phyloP scores from a whole-genome alignment of 2,113 vertebrate species.

The Ifrita kowaldi region DNA sequence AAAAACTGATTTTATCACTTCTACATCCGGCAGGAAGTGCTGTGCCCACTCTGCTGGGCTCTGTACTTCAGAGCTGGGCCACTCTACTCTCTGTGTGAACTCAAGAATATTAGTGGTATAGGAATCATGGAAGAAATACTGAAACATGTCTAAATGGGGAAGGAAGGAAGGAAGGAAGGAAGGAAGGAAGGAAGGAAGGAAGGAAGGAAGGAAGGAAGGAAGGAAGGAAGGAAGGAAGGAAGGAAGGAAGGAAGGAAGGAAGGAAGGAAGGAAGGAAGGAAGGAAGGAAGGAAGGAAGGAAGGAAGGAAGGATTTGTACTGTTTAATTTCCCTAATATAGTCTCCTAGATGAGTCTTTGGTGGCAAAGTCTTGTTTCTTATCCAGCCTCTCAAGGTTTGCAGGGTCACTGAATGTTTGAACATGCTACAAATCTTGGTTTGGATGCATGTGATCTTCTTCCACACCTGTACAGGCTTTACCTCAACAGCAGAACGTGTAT shows the following conservation, averaged over 20 bases:
- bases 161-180: not conserved
- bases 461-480: accelerated
- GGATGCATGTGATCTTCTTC: not conserved
- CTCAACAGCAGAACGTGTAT: not conserved
- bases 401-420: not conserved
- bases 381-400: not conserved
- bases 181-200: accelerated
- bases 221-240: too few relatives aligned
- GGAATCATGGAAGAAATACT: not conserved
- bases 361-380: not conserved
- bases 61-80: not conserved
- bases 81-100: not conserved
- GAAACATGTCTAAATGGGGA: not conserved
- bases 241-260: too few relatives aligned
- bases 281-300: not conserved
- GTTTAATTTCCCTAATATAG: not conserved
- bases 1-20: not conserved
- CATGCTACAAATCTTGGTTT: not conserved
- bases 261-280: not conserved
- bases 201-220: not conserved
- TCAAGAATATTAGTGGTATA: not conserved
- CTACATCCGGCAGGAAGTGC: not conserved
- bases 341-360: not conserved
- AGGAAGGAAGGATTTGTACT: not conserved
- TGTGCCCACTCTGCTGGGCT: not conserved